Conservation (phyloP, 2,888 invertebrate genomes). For the Oxytorus armatus region DNA sequence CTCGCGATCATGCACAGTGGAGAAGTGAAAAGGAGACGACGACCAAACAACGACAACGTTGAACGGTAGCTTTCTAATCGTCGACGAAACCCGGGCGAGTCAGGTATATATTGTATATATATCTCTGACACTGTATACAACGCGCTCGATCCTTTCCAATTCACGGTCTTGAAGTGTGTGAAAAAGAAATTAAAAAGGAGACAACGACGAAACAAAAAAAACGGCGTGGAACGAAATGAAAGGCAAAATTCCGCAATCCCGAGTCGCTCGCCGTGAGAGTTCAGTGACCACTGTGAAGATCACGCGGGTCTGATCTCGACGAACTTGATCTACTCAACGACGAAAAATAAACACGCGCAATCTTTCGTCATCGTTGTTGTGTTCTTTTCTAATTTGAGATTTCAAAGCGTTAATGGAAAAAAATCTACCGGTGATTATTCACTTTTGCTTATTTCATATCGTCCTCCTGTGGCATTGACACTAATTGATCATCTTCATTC, state of each 20-base stretch:
- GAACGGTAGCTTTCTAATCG: constrained; percentile 79
- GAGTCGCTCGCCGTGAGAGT: constrained; percentile 5
- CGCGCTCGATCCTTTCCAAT: constrained; percentile 56
- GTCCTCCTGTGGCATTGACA: no score
- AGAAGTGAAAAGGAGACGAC: constrained; percentile 74
- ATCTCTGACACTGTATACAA: constrained; percentile 14
- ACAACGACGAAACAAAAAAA: constrained; percentile 21
- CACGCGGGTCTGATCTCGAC: constrained; percentile 21
- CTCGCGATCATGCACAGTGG: constrained; percentile 17
- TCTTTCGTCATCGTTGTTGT: constrained; percentile 11
- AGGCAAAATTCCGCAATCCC: constrained; percentile 20
- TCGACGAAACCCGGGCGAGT: constrained; percentile 69
- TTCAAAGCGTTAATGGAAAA: no score
- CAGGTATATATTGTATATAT: constrained; percentile 10
- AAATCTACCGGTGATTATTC: no score
- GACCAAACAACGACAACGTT: constrained; percentile 37
- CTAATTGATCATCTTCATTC: no score
- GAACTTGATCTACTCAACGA: constrained; percentile 45
- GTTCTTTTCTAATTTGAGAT: no score
- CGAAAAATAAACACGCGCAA: constrained; percentile 1
- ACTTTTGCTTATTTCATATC: no score
- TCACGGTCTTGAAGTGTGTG: constrained; percentile 52
- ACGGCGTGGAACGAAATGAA: constrained; percentile 17
- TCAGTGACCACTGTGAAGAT: constrained; percentile 40
- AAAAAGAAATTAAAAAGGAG: constrained; percentile 25